Base-by-base conservation (phyloP, 2,888 invertebrate genomes). In the Lobophora halterata region DNA sequence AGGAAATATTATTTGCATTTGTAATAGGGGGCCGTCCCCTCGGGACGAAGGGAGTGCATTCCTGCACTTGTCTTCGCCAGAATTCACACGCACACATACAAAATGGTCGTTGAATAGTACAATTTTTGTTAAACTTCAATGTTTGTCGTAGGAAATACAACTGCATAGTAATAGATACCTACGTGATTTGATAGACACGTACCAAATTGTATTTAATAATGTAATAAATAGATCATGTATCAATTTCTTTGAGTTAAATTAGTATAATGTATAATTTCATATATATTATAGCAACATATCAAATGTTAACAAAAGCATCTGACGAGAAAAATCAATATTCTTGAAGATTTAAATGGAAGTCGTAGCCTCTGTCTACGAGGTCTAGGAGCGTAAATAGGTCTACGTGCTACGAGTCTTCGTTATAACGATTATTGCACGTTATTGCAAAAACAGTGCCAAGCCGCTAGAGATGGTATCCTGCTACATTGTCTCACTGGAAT, bases 1-100 rank as follows among this genome's bases (percentile, higher is more conserved):
- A 83, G 80, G 81, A 82, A 83, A 78, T 79, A 82, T 79, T 80
- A 79, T 86, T 85, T 83, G 81, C 77, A 81, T 85, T 79, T 53
- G 76, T 64, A 65, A 65, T 62, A 61, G 48, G 61, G 60, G 82
- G 64, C 27, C 35, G 50, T 38, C 51, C 58, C 50, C 51, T 50
- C 55, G 50, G 52, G 54, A 46, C 52, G 65, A n/a, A n/a, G n/a
- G 65, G 66, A 63, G 51, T 75, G 76, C 79, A 82, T 81, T 79
- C 80, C 81, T 73, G 71, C 72, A 74, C 74, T 73, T 71, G 71
- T 71, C 66, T 68, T 65, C 48, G 43, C 60, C 49, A 50, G 46
- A 52, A 41, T 49, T 50, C 49, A 55, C 55, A 47, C 49, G 46
- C 45, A 53, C 39, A 39, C 23, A 47, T 11, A 12, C 24, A 25